These are phyloP conservation scores for Etheostoma spectabile DNA, from an alignment of 2,113 vertebrate genomes.

Conservation along the genomic window DNA sequence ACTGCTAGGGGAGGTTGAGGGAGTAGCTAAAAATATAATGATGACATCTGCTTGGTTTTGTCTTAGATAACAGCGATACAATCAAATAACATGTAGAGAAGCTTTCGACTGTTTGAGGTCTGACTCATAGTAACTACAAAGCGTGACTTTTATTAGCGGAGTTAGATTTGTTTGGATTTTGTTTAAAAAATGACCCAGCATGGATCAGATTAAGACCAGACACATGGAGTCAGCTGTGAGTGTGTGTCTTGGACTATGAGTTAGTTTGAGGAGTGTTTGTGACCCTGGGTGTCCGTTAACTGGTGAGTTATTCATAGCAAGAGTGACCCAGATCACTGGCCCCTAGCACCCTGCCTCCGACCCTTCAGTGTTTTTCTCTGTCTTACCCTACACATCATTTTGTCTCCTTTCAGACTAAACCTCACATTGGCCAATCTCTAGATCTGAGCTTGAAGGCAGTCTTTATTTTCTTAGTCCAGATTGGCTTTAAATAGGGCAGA, in stretches of 20 bases:
- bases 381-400: conserved; percentile 45
- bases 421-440: background rate
- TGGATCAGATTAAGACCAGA: conserved; percentile 43
- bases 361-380: conserved; percentile 26
- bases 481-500: background rate
- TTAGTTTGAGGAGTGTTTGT: conserved; percentile 63
- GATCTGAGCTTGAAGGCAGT: background rate
- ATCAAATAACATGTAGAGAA: background rate
- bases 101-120: conserved; percentile 19
- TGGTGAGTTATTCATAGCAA: conserved; percentile 82
- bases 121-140: background rate
- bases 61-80: conserved; percentile 13
- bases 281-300: conserved; percentile 74
- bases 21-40: conserved; percentile 45
- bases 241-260: conserved; percentile 41
- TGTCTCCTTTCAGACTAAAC: background rate
- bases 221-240: conserved; percentile 13
- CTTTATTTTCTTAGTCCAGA: background rate
- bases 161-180: background rate
- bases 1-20: conserved; percentile 21
- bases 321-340: conserved; percentile 78
- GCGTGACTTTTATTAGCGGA: background rate
- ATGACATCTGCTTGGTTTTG: conserved; percentile 26
- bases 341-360: conserved; percentile 58
- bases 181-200: background rate